Base-by-base conservation (phyloP, 2,797 vertebrate genomes). In the Masticophis lateralis region DNA sequence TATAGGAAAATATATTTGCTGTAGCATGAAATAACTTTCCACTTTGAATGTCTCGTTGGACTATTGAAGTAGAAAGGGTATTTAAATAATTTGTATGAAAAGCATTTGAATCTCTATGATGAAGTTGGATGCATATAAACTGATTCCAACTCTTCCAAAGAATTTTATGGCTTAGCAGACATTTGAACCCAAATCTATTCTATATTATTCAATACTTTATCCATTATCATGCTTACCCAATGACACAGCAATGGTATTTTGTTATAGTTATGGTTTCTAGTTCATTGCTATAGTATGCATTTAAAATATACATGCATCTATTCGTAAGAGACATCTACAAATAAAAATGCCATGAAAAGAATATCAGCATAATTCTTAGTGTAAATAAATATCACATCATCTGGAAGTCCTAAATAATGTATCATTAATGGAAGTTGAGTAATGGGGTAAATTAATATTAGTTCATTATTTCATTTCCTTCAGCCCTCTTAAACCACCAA, bases 1-100 rank as follows among this genome's bases (percentile, higher is more conserved):
- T 37, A 47, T n/a, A 32, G 53, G 16, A 16, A 57, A 59, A 87
- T 69, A n/a, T n/a, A 56, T 56, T 63, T 92, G 69, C 47, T n/a
- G 37, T 79, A 47, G 60, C 55, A 87, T 27, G 28, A 69, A 43
- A 88, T 7, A 89, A 4, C 25, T 51, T 95, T 88, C 7, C 4
- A 90, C 22, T 91, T 37, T 91, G 43, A 93, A n/a, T 88, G 74
- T 25, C 28, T 88, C 88, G 20, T 53, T 20, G 11, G 12, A 69
- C 9, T 22, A 51, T 91, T 86, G 27, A 37, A 0, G 5, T 4
- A 10, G 27, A 32, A 43, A 0, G 1, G 8, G 10, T 79, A 0
- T 93, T 91, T 89, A 86, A 57, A 88, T 9, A 47, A 83, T 47
- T 83, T 83, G 10, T 47, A 83, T 83, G 43, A 83, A 83, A 47